These are phyloP conservation scores for Baccha elongata DNA, from an alignment of 2,888 invertebrate genomes.

Conservation along the genomic window DNA sequence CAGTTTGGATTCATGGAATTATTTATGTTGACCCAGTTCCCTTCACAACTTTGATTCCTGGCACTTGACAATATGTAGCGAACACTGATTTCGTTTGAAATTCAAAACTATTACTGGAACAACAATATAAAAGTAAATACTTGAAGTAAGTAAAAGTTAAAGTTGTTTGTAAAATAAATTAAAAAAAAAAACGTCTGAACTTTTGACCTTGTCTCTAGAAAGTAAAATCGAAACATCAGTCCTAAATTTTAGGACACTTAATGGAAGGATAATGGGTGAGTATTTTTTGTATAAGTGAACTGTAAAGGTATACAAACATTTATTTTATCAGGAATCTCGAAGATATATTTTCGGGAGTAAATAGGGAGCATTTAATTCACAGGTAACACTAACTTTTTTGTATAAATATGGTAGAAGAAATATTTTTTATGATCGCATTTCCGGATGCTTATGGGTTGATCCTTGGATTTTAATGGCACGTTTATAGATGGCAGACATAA, in stretches of 20 bases:
- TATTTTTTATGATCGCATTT: slow-evolving; percentile 36
- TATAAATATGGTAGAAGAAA: neutral
- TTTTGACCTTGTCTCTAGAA: slow-evolving; percentile 50
- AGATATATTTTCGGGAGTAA: neutral
- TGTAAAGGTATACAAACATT: neutral
- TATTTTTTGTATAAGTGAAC: slow-evolving; percentile 14
- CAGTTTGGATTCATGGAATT: slow-evolving; percentile 27
- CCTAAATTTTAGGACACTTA: slow-evolving; percentile 9
- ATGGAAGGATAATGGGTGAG: slow-evolving; percentile 7
- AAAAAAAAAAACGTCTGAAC: slow-evolving; percentile 22
- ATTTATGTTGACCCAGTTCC: slow-evolving; percentile 63
- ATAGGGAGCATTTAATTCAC: neutral
- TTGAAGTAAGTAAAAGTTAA: slow-evolving; percentile 23
- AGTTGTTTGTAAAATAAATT: neutral
- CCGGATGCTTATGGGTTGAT: slow-evolving; percentile 31
- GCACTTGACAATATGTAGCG: slow-evolving; percentile 47
- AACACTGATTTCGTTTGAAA: slow-evolving; percentile 56
- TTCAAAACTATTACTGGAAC: slow-evolving; percentile 49
- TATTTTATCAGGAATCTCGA: neutral
- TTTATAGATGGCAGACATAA: slow-evolving; percentile 36
- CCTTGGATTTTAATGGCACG: slow-evolving; percentile 52
- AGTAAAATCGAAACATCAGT: slow-evolving; percentile 39
- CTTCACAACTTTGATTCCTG: slow-evolving; percentile 50
- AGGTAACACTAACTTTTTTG: neutral
- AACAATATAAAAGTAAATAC: slow-evolving; percentile 10